Percentiles rank a stretch among this genome's conserved stretches.
Evolutionary conservation across 2,888 invertebrate genomes (phyloP).

Genomic region (Protonemura montana): DNA sequence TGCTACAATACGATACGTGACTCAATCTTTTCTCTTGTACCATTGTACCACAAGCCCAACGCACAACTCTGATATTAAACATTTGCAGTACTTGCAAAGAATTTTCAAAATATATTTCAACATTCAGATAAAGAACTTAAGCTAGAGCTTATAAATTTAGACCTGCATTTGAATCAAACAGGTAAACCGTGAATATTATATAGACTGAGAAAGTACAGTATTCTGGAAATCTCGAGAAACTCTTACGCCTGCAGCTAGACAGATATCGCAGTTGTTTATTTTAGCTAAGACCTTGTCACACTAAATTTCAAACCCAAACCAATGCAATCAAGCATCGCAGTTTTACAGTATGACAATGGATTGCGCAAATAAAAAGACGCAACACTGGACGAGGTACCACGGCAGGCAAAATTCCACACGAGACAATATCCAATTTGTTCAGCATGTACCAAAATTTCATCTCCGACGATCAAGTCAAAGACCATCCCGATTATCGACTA

Average conservation of each 20-base stretch:
- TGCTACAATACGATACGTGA: not conserved
- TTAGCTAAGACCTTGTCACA: not conserved
- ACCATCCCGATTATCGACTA: slow-evolving; percentile 33
- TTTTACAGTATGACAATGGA: not conserved
- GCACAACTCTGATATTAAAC: not conserved
- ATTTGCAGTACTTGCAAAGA: not conserved
- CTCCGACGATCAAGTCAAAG: not conserved
- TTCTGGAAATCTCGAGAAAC: not conserved
- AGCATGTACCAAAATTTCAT: not conserved
- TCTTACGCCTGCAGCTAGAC: not conserved
- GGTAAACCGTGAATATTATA: slow-evolving; percentile 3
- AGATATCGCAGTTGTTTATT: not conserved
- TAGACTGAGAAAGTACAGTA: not conserved
- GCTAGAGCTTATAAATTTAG: not conserved
- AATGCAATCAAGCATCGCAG: not conserved
- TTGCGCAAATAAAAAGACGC: not conserved
- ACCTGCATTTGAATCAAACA: not conserved
- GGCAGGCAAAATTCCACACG: not conserved
- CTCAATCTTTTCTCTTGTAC: not conserved
- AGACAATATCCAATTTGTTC: not conserved
- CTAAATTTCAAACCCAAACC: slow-evolving; percentile 3
- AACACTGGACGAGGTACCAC: not conserved
- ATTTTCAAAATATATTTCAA: not conserved
- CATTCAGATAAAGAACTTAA: slow-evolving; percentile 13
- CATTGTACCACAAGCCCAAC: not conserved